Evolutionary conservation across 2,113 vertebrate genomes (phyloP), one percentile per base, ranked within the genome.

Genomic region (Neolamprologus modestus): DNA sequence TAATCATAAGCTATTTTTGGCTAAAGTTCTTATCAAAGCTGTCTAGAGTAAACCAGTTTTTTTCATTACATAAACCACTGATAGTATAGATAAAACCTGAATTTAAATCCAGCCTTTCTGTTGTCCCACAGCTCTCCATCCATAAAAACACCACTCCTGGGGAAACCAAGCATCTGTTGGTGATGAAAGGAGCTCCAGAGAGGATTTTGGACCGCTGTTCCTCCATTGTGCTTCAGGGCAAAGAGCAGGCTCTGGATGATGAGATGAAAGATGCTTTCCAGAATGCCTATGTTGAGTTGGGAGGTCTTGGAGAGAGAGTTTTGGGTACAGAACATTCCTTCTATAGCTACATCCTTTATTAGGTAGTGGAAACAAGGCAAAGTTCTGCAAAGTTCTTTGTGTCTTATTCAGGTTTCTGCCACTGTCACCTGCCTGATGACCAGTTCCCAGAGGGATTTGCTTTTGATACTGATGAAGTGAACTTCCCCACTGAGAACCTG

Each of bases 101-200:
- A 55, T 53, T 50, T 24, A 40, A 40, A 54, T n/a, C 31, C 6
- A n/a, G 8, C 3, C 6, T 26, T 31, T 10, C 10, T 87, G 3
- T 59, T 71, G 37, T 66, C 13, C 5, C 26, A 1, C 85, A 99
- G 98, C 96, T 99, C 9, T 98, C 98, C 84, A 96, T 99, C 94
- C 98, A 98, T 6, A 97, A 97, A 84, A 97, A 97, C 52, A 4
- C 91, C 0, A 97, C 96, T 11, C 78, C 95, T 1, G 95, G 88
- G 45, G 91, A 95, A 89, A 88, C 84, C 52, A 97, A 97, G n/a
- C 95, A 98, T 12, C 91, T 98, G 85, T 93, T 98, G 90, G 98
- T 98, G 89, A 98, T 98, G 98, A 98, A 99, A 59, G 98, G 98
- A 2, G 98, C 98, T 2, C 98, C 98, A 0, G 98, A 98, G 93